Evolutionary conservation across 2,888 invertebrate genomes (phyloP).

Genomic region (Epiblema foenella): DNA sequence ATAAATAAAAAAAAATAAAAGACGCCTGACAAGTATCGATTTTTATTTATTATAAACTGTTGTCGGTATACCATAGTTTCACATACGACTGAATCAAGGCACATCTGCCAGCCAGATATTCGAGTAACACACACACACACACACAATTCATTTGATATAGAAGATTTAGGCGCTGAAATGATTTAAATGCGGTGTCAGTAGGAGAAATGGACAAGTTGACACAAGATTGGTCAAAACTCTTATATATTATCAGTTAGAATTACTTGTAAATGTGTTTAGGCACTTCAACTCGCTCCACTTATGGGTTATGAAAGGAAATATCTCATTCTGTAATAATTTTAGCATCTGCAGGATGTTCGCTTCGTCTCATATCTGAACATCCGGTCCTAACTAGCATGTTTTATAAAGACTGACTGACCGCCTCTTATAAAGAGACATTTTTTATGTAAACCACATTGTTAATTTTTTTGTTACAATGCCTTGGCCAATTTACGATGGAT

Average conservation of each 20-base stretch:
- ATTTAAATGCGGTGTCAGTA: neutral
- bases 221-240: no score
- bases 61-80: no score
- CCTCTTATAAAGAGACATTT: neutral
- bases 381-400: constrained; percentile 50
- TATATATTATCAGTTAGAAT: no score
- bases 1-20: no score
- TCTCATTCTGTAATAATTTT: constrained; percentile 65
- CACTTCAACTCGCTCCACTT: neutral
- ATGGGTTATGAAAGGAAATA: constrained; percentile 55
- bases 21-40: no score
- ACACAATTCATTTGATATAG: neutral
- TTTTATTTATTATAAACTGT: no score
- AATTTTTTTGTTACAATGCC: neutral
- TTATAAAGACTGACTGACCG: neutral
- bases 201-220: neutral
- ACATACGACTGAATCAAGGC: no score
- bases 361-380: constrained; percentile 67
- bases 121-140: neutral
- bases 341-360: constrained; percentile 61
- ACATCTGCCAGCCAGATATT: no score
- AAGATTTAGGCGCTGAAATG: neutral
- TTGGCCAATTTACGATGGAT: neutral
- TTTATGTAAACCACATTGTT: neutral
- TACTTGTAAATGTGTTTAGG: neutral